These are phyloP conservation scores for Rhombomys opimus DNA, from an alignment of 2,113 vertebrate species.

Conservation along the genomic window DNA sequence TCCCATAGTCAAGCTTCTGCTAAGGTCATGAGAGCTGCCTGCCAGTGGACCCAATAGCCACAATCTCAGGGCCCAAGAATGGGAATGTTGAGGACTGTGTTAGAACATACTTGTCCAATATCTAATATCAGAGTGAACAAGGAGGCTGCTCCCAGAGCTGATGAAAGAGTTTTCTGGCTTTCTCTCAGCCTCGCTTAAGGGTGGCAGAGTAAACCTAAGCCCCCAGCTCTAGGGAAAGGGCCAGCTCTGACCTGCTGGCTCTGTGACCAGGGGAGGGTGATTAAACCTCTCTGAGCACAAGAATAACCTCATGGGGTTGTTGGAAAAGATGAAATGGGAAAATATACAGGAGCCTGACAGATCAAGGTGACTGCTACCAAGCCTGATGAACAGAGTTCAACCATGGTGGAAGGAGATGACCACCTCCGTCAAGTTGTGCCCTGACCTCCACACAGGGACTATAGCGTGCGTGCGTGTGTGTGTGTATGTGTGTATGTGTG, in stretches of 20 bases:
- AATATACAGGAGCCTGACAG: too few relatives aligned
- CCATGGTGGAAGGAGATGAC: neutral
- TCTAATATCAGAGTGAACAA: constrained; percentile 33
- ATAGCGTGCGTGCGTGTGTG: neutral
- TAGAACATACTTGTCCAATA: neutral
- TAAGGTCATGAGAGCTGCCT: neutral
- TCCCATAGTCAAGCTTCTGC: neutral
- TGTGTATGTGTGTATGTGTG: neutral
- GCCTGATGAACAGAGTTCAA: neutral
- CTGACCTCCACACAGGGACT: neutral
- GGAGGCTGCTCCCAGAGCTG: neutral
- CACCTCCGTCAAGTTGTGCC: neutral
- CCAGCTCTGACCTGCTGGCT: neutral
- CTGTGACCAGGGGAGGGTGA: neutral
- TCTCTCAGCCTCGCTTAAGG: neutral
- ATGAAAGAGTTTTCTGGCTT: neutral
- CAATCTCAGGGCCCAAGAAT: neutral
- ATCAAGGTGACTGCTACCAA: neutral
- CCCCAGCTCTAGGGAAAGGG: neutral
- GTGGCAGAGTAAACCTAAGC: neutral
- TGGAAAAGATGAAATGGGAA: neutral
- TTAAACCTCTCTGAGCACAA: neutral
- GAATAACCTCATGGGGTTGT: neutral
- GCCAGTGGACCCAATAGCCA: neutral
- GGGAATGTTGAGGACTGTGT: neutral